Evolutionary conservation across 2,797 vertebrate genomes (phyloP), one percentile per base, ranked within the genome.

Genomic region (Scolopax bukidnonensis): DNA sequence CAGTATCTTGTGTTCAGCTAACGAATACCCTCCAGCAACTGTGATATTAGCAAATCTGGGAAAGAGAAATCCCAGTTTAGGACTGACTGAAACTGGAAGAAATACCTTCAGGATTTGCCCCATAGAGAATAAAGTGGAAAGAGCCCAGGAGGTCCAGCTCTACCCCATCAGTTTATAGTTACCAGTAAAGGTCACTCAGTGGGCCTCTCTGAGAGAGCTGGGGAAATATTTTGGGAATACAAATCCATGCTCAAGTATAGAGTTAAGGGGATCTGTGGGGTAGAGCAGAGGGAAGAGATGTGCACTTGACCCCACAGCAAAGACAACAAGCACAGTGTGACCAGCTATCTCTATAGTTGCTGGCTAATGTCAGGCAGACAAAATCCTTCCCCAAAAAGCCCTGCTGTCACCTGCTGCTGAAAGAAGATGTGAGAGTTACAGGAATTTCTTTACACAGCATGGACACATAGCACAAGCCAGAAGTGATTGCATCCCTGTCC

Each of bases 41-140:
- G 28, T 15, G 43, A 61, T 74, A 64, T 50, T 56, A 73, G 17
- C 45, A 94, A 67, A 74, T 80, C 48, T 45, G 54, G 83, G 84
- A 89, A 80, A 64, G 40, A 87, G 17, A 87, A 93, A 76, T 69
- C 64, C 64, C 61, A 77, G 12, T 82, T 91, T 2, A 12, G 59
- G 68, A 65, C 48, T 77, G 59, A 50, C 23, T 69, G 70, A 91
- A 93, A 84, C 17, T 70, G 41, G 70, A 93, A 91, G 38, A 93
- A 87, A 80, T n/a, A 38, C 48, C n/a, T 73, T 76, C 48, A 84
- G 69, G 83, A 79, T 93, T 79, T 90, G 25, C 12, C 40, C 65
- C 2, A 1, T 2, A 24, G 48, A n/a, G 68, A 92, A 86, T 12
- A 9, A 67, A 88, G 82, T 24, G 30, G 48, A 51, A 79, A 47